These are phyloP conservation scores for Varecia variegata DNA, from an alignment of 2,797 vertebrate species.

Conservation along the genomic window DNA sequence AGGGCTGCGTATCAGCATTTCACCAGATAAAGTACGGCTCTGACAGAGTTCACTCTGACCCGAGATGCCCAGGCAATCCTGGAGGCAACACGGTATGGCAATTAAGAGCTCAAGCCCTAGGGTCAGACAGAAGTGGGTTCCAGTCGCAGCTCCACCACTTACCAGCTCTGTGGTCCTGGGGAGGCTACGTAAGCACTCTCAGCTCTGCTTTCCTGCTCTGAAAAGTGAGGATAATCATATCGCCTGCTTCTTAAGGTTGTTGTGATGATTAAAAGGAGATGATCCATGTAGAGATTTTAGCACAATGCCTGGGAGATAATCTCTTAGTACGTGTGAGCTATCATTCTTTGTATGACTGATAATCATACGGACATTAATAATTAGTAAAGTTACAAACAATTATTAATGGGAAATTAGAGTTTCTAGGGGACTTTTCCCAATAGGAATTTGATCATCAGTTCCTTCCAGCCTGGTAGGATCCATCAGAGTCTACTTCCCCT, in stretches of 20 bases:
- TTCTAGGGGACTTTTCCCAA: background rate
- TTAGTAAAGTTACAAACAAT: background rate
- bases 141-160: background rate
- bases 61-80: background rate
- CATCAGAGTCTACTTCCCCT: background rate
- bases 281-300: background rate
- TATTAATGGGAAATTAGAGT: background rate
- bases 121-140: background rate
- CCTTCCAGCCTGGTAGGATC: background rate
- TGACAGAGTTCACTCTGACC: background rate
- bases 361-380: background rate
- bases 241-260: background rate
- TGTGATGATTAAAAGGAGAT: background rate
- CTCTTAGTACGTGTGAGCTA: background rate
- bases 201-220: background rate
- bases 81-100: accelerated
- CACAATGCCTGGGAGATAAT: background rate
- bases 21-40: background rate
- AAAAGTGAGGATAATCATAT: background rate
- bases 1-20: background rate
- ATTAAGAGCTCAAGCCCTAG: background rate
- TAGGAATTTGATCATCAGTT: background rate
- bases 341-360: background rate
- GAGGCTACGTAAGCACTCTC: background rate
- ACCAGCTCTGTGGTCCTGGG: background rate